Evolutionary conservation across 2,113 vertebrate species (phyloP).

Genomic region (Probosciger aterrimus): DNA sequence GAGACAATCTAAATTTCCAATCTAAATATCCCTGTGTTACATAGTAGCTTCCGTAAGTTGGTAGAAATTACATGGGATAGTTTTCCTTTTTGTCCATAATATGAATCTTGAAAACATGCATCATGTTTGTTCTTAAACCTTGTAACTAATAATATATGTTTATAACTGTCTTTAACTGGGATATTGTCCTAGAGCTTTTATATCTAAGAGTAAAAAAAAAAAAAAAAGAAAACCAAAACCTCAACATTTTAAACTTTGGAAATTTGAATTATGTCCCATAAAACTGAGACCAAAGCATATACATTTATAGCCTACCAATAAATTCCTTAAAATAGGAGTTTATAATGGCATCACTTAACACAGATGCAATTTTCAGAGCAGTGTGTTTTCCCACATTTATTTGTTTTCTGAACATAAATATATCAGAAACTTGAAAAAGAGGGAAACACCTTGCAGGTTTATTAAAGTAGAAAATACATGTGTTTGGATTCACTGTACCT

Average conservation of each 20-base stretch:
- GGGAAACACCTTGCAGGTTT: not conserved
- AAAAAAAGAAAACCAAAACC: not conserved
- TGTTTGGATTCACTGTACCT: not conserved
- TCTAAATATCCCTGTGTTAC: not conserved
- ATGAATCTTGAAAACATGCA: not conserved
- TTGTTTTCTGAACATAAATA: slow-evolving; percentile 64
- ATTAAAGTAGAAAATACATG: not conserved
- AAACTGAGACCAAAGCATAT: slow-evolving; percentile 56
- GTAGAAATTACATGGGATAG: not conserved
- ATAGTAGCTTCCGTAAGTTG: not conserved
- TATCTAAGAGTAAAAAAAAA: slow-evolving; percentile 30
- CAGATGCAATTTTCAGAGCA: slow-evolving; percentile 64
- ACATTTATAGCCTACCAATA: slow-evolving; percentile 69
- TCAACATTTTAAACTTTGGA: slow-evolving; percentile 52
- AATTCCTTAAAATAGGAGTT: slow-evolving; percentile 68
- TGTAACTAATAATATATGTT: slow-evolving; percentile 16
- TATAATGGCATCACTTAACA: slow-evolving; percentile 63
- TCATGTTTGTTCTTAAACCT: slow-evolving; percentile 1
- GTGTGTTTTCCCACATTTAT: slow-evolving; percentile 33
- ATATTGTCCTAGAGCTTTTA: slow-evolving; percentile 33
- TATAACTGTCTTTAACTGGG: slow-evolving; percentile 17
- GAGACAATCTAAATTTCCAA: not conserved
- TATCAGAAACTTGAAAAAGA: not conserved
- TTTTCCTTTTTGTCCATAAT: not conserved
- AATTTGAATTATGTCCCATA: slow-evolving; percentile 61